A percentile compares a stretch with the other conserved stretches of the same genome.
Conservation (phyloP, 2,797 vertebrate species). For the Morus bassanus region DNA sequence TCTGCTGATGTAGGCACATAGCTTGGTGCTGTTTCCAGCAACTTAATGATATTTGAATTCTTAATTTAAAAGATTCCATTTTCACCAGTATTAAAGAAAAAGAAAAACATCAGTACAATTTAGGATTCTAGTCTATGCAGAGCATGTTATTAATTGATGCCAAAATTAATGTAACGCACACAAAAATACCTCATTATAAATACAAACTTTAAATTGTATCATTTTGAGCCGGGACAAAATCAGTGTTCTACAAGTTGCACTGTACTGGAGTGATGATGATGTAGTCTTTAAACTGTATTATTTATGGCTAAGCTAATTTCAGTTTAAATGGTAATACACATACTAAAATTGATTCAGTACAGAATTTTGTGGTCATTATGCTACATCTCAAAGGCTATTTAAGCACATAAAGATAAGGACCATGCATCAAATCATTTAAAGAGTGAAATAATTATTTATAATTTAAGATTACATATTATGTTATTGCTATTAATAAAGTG, state of each 20-base stretch:
- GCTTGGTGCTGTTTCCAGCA: constrained; percentile 66
- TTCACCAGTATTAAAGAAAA: constrained; percentile 22
- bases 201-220: not conserved
- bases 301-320: not conserved
- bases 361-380: not conserved
- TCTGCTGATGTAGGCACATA: constrained; percentile 24
- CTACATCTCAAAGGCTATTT: not conserved
- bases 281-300: not conserved
- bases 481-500: not conserved
- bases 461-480: not conserved
- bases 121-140: not conserved
- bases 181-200: not conserved
- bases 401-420: not conserved
- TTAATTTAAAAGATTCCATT: constrained; percentile 48
- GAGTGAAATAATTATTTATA: not conserved
- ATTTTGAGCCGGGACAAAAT: not conserved
- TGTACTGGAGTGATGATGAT: not conserved
- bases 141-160: not conserved
- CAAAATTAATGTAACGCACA: not conserved
- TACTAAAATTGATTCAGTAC: not conserved
- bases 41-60: constrained; percentile 76
- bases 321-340: not conserved
- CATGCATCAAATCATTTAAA: not conserved
- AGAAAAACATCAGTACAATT: not conserved
- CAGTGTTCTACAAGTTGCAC: not conserved